Evolutionary conservation across 2,888 invertebrate species (phyloP).

Genomic region (Drosophila quinaria): DNA sequence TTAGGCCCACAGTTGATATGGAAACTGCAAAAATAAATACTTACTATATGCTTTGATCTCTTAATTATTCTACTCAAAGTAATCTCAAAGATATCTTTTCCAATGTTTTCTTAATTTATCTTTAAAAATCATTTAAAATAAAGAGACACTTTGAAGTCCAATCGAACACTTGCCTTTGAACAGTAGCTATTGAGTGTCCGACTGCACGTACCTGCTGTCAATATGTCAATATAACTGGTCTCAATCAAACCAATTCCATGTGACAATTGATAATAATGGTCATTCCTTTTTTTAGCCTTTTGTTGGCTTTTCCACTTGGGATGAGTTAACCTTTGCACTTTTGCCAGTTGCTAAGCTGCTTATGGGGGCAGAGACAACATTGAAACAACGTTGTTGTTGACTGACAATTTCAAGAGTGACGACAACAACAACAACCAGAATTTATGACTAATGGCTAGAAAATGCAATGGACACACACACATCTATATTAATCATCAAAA

Average conservation of each 20-base stretch:
- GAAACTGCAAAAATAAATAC: neutral
- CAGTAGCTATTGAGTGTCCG: neutral
- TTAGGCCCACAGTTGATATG: neutral
- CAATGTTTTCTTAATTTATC: neutral
- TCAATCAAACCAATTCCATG: slow-evolving; percentile 40
- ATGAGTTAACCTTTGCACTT: slow-evolving; percentile 58
- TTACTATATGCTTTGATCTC: neutral
- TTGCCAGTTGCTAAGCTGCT: slow-evolving; percentile 54
- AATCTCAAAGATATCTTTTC: neutral
- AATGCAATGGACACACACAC: slow-evolving; percentile 50
- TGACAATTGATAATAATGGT: slow-evolving; percentile 50
- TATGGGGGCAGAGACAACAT: slow-evolving; percentile 41
- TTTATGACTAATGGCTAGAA: slow-evolving; percentile 64
- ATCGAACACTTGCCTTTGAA: neutral
- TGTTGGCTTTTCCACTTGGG: slow-evolving; percentile 40
- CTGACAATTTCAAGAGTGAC: slow-evolving; percentile 48
- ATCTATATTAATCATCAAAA: slow-evolving; percentile 52
- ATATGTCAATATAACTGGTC: slow-evolving; percentile 26
- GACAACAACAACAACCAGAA: slow-evolving; percentile 19
- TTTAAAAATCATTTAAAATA: neutral
- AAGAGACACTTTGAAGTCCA: neutral
- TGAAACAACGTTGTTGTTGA: slow-evolving; percentile 27
- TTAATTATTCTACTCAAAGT: neutral
- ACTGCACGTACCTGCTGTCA: slow-evolving; percentile 12
- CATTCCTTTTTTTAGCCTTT: slow-evolving; percentile 24